Percentiles rank a stretch among this genome's conserved stretches.
phyloP scores from a whole-genome alignment of 2,113 vertebrate genomes.

The Zingel zingel region DNA sequence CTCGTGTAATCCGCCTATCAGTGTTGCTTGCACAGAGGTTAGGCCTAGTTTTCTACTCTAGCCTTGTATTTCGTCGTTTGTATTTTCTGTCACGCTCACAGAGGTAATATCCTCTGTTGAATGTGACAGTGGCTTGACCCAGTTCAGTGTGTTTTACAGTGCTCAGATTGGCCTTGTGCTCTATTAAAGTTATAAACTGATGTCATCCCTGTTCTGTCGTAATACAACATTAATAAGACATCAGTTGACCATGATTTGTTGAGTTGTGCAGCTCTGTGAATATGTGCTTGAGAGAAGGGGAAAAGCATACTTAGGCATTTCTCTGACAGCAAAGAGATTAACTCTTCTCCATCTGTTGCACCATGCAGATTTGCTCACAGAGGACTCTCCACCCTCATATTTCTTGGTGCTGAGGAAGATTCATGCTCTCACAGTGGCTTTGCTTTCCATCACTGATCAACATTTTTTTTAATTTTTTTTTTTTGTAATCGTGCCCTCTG shows the following conservation, averaged over 20 bases:
- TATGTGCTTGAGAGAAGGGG: slow-evolving; percentile 3
- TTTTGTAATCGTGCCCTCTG: not conserved
- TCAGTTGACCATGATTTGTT: not conserved
- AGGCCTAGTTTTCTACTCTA: slow-evolving; percentile 62
- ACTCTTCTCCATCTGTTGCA: slow-evolving; percentile 72
- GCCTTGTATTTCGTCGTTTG: slow-evolving; percentile 34
- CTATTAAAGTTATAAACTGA: slow-evolving; percentile 38
- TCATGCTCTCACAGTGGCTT: not conserved
- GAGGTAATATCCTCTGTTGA: slow-evolving; percentile 48
- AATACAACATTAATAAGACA: not conserved
- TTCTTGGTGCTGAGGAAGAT: slow-evolving; percentile 13
- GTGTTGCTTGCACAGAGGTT: slow-evolving; percentile 30
- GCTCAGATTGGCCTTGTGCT: not conserved
- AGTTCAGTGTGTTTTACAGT: slow-evolving; percentile 5
- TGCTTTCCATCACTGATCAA: not conserved
- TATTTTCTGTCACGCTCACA: slow-evolving; percentile 57
- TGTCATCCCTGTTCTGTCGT: not conserved
- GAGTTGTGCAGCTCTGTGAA: slow-evolving; percentile 17
- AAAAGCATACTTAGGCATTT: slow-evolving; percentile 46
- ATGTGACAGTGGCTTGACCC: slow-evolving; percentile 40
- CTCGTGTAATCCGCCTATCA: slow-evolving; percentile 39
- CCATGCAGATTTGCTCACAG: slow-evolving; percentile 49
- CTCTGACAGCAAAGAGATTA: slow-evolving; percentile 68
- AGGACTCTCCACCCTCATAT: slow-evolving; percentile 24
- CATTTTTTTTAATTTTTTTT: not conserved